Evolutionary conservation across 2,113 vertebrate genomes (phyloP).

Genomic region (Carassius auratus): DNA sequence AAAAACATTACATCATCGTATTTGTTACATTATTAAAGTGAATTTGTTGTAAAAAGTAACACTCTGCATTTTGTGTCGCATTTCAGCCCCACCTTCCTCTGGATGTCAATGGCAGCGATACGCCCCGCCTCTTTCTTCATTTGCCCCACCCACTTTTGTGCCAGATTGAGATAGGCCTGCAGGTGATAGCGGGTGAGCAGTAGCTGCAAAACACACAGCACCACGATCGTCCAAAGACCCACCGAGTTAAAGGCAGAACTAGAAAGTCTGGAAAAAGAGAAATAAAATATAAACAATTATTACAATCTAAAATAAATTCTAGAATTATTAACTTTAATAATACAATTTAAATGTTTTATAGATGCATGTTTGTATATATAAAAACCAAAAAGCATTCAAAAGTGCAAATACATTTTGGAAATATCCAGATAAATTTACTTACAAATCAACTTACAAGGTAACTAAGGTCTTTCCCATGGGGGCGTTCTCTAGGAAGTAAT

Average conservation of each 20-base stretch:
- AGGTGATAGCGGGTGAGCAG: conserved; percentile 82
- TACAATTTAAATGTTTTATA: too few species aligned
- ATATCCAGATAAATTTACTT: not conserved
- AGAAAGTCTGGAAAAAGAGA: conserved; percentile 77
- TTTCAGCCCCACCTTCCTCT: conserved; percentile 79
- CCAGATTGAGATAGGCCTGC: conserved; percentile 93
- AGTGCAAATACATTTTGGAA: not conserved
- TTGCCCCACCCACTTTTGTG: conserved; percentile 86
- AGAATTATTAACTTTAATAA: too few species aligned
- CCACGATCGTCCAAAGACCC: conserved; percentile 86
- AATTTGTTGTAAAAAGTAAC: not conserved
- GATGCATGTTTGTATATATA: too few species aligned
- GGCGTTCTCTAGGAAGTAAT: conserved; percentile 85
- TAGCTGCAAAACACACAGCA: conserved; percentile 81
- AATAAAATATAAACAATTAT: not conserved
- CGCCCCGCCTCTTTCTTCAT: conserved; percentile 88
- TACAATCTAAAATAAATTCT: not conserved
- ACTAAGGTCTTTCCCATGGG: conserved; percentile 80
- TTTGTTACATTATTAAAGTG: not conserved
- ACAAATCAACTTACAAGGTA: conserved; percentile 78
- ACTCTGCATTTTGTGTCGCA: not conserved
- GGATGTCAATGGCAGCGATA: conserved; percentile 87
- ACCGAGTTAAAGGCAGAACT: conserved; percentile 79
- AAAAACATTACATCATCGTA: not conserved
- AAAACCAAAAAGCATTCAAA: not conserved